Percentiles rank a stretch among this genome's conserved stretches.
Evolutionary conservation across 2,113 vertebrate genomes (phyloP).

Genomic region (Bagarius yarrelli): DNA sequence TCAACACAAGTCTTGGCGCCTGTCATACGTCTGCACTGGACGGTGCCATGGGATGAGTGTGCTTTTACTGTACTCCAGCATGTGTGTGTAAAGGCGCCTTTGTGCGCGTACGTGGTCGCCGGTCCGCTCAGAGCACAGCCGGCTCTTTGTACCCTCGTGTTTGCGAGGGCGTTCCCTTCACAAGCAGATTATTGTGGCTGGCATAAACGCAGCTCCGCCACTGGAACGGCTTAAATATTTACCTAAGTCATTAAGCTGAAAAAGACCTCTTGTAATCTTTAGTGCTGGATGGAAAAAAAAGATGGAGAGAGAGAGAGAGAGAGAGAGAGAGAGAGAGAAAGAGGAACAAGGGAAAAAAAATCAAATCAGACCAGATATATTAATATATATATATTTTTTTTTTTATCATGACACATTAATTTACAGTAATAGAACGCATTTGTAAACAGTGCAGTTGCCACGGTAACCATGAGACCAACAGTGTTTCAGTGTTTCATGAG

Average conservation of each 20-base stretch:
- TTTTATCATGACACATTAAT: too few relatives aligned
- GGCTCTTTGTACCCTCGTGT: constrained; percentile 57
- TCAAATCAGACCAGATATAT: too few relatives aligned
- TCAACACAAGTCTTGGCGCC: background rate
- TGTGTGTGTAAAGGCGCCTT: background rate
- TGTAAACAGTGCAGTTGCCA: too few relatives aligned
- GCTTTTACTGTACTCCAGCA: constrained; percentile 22
- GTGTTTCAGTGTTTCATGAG: too few relatives aligned
- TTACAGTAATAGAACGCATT: too few relatives aligned
- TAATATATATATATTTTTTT: too few relatives aligned
- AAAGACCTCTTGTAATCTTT: constrained; percentile 17
- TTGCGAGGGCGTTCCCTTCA: background rate
- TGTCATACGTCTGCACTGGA: background rate
- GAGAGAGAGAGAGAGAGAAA: background rate
- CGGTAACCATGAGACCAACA: too few relatives aligned
- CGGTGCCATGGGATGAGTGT: background rate
- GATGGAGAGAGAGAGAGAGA: background rate
- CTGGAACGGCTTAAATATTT: constrained; percentile 52
- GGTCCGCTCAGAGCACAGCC: constrained; percentile 62
- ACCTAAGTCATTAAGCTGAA: constrained; percentile 43
- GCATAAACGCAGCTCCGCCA: constrained; percentile 27
- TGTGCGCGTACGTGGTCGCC: constrained; percentile 30
- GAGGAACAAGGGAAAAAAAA: too few relatives aligned
- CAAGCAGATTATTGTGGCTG: constrained; percentile 36
- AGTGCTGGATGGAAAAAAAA: background rate